Conservation (phyloP, 1,140 invertebrate species). For the Panagrolaimus sp. region DNA sequence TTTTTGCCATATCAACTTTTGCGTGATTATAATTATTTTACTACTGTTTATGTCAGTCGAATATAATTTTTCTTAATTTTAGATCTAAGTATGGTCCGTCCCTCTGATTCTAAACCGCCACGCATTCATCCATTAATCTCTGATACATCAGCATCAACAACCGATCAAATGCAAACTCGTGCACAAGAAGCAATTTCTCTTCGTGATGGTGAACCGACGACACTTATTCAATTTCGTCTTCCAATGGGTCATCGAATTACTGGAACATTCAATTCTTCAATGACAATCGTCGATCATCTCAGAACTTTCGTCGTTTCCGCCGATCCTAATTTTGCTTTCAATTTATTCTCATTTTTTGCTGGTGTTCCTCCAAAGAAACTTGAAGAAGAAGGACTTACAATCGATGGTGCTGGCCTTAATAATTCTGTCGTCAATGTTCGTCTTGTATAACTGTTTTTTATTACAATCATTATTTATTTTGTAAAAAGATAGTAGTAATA, state of each 20-base stretch:
- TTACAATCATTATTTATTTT: background rate
- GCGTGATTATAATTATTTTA: too few relatives aligned
- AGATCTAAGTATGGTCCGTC: too few relatives aligned
- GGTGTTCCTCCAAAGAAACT: background rate
- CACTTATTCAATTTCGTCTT: background rate
- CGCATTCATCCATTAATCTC: too few relatives aligned
- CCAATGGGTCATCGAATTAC: slow-evolving; percentile 8
- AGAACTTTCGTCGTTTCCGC: slow-evolving; percentile 12
- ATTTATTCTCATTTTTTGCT: background rate
- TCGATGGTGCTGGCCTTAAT: background rate
- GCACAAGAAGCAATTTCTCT: slow-evolving; percentile 1
- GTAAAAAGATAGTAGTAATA: too few relatives aligned
- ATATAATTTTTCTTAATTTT: too few relatives aligned
- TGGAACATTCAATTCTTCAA: background rate
- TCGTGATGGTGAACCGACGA: background rate
- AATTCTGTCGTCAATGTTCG: slow-evolving; percentile 6
- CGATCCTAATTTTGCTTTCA: background rate
- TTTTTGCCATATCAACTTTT: too few relatives aligned
- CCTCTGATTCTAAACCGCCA: background rate
- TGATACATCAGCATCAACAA: background rate
- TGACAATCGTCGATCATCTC: background rate
- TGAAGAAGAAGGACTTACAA: background rate
- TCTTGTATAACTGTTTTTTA: background rate
- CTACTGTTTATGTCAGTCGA: too few relatives aligned
- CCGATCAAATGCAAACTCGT: slow-evolving; percentile 1